A percentile compares a stretch with the other conserved stretches of the same genome.
These are phyloP conservation scores for Elysia crispata DNA, from an alignment of 2,888 invertebrate genomes.

Conservation along the genomic window DNA sequence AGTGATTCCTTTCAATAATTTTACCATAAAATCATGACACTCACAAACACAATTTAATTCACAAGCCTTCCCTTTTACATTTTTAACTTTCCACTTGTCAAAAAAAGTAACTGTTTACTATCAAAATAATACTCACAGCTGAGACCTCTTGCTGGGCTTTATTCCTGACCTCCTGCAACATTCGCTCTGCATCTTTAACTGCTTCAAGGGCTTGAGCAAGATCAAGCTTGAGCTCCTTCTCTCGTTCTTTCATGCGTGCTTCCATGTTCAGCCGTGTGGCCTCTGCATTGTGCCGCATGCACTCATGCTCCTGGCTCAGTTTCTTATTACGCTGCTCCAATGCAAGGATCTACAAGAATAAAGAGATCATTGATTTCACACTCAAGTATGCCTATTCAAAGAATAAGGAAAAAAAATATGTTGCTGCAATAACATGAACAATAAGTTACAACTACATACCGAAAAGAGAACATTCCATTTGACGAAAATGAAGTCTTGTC, in stretches of 20 bases:
- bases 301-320: conserved; percentile 49
- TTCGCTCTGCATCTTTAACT: conserved; percentile 39
- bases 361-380: too few species aligned
- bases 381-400: too few species aligned
- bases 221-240: conserved; percentile 52
- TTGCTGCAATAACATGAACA: too few species aligned
- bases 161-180: conserved; percentile 47
- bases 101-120: too few species aligned
- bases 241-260: conserved; percentile 48
- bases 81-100: too few species aligned
- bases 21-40: too few species aligned
- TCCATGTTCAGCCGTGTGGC: conserved; percentile 47
- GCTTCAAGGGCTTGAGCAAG: conserved; percentile 46
- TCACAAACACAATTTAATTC: too few species aligned
- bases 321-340: conserved; percentile 53
- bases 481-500: too few species aligned
- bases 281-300: conserved; percentile 50
- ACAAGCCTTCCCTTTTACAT: too few species aligned
- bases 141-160: conserved; percentile 50
- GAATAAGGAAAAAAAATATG: too few species aligned
- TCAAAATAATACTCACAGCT: conserved; percentile 42
- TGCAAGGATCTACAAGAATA: too few species aligned
- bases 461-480: not conserved
- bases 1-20: too few species aligned
- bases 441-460: conserved; percentile 43